These are phyloP conservation scores for Trachymyrmex cornetzi DNA, from an alignment of 1,140 invertebrate genomes.

Conservation along the genomic window DNA sequence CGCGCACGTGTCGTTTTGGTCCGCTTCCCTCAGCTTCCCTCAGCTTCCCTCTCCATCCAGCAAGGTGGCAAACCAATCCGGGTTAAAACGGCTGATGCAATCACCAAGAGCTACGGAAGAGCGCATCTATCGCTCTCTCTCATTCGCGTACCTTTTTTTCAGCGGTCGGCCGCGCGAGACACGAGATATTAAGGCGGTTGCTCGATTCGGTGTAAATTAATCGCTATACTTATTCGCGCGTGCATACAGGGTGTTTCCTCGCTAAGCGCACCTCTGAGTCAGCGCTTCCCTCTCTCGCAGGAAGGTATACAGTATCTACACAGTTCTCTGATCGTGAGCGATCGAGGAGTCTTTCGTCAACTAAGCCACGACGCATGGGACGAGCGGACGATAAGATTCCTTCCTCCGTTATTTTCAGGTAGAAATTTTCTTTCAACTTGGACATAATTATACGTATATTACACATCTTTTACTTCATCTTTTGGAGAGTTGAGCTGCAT, in stretches of 20 bases:
- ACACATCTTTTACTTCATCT: too few species aligned
- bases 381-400: neutral
- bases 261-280: neutral
- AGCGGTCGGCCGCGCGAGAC: neutral
- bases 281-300: neutral
- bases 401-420: neutral
- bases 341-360: neutral
- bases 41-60: too few species aligned
- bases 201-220: conserved; percentile 26
- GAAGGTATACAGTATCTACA: neutral
- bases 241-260: neutral
- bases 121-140: conserved; percentile 24
- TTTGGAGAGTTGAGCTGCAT: too few species aligned
- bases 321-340: neutral
- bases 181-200: neutral
- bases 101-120: neutral
- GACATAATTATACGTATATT: too few species aligned
- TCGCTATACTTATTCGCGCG: conserved; percentile 5
- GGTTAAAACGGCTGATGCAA: conserved; percentile 38
- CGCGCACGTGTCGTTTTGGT: conserved; percentile 40
- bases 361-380: neutral
- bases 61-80: conserved; percentile 21
- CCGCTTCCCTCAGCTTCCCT: conserved; percentile 42
- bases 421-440: neutral
- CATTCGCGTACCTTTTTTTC: neutral